Evolutionary conservation across 2,797 vertebrate genomes (phyloP), one percentile per base, ranked within the genome.

Genomic region (Hydrolagus colliei): DNA sequence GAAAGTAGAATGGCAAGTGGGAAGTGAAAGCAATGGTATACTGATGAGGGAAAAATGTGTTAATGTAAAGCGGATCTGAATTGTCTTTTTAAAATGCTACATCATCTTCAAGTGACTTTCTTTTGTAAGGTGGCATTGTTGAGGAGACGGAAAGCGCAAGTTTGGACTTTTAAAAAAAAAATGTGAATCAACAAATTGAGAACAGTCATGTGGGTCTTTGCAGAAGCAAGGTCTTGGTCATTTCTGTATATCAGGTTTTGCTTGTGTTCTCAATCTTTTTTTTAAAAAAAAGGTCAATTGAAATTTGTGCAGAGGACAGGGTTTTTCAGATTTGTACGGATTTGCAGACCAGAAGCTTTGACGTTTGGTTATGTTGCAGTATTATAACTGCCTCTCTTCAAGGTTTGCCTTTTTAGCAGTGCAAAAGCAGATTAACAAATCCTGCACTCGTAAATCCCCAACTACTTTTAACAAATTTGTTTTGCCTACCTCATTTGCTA

Each of bases 71-170:
- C 89, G 89, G 87, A 93, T 94, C 90, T 93, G 94, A 94, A 93
- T 93, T 94, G 93, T 95, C 95, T 72, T 73, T 73, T 85, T 73
- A 2, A 72, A 86, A 88, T 90, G 92, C 87, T 93, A 87, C 89
- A 90, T 88, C 92, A 89, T 92, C 94, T 96, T 94, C 93, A 95
- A 96, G 95, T 96, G 90, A 95, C 90, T 93, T 95, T 90, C 88
- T 94, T 95, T 94, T 94, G 93, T 96, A 94, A 93, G 94, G 91
- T 95, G 93, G 95, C 91, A 88, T 91, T 92, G 92, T 94, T 93
- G 92, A 92, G 89, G 90, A 89, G 93, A 94, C 92, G 91, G 88
- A 93, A 92, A 92, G 91, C 92, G 87, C 90, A 93, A 92, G 90
- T 92, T 90, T 91, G 93, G 92, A 92, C 91, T 93, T 94, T 93